Conservation (phyloP, 2,113 vertebrate genomes). For the Cryptotis parvus region DNA sequence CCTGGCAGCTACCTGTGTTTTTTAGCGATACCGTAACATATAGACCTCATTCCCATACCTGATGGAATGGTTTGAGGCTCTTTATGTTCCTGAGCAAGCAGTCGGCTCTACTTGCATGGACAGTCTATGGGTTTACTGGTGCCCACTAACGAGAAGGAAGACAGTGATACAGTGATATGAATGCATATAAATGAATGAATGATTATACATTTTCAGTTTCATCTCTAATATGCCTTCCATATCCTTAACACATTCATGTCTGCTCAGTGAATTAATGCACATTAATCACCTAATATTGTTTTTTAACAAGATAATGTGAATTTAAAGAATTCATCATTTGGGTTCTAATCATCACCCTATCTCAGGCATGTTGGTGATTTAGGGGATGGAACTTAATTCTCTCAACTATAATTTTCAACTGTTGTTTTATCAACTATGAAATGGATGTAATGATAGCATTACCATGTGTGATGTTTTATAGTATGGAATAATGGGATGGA, state of each 20-base stretch:
- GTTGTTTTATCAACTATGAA: neutral
- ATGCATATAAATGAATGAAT: no score
- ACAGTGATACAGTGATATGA: no score
- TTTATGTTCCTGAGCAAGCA: no score
- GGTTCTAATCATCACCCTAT: neutral
- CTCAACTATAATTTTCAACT: neutral
- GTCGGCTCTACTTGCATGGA: no score
- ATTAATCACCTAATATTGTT: conserved; percentile 14
- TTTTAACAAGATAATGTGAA: neutral
- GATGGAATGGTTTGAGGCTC: no score
- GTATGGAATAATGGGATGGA: neutral
- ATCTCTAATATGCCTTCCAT: neutral
- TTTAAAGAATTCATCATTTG: conserved; percentile 39
- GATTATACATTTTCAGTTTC: neutral
- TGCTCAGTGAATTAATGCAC: conserved; percentile 32
- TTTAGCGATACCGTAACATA: no score
- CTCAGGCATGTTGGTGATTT: conserved; percentile 24
- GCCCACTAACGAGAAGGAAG: no score
- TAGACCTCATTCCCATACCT: no score
- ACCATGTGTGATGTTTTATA: neutral
- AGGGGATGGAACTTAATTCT: neutral
- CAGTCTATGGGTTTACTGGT: no score
- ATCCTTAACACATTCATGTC: neutral
- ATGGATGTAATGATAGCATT: neutral
- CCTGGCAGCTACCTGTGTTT: no score